phyloP scores from a whole-genome alignment of 2,113 vertebrate genomes.

The Cyphomyrus plagiostoma region DNA sequence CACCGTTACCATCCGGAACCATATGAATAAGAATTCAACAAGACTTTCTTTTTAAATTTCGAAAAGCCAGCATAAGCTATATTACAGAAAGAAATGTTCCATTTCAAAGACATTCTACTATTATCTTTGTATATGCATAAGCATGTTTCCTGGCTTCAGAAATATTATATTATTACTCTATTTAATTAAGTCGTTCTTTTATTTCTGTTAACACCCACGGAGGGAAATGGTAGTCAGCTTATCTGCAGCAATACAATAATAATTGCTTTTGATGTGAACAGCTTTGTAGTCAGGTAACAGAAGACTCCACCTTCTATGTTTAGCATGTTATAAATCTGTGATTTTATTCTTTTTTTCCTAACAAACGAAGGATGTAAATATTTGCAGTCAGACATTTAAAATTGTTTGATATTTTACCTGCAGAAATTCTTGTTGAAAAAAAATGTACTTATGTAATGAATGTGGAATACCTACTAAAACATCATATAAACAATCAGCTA shows the following conservation, averaged over 20 bases:
- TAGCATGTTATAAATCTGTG: background rate
- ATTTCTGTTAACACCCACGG: slow-evolving; percentile 15
- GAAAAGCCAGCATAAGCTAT: background rate
- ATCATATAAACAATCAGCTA: background rate
- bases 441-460: background rate
- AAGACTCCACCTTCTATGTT: background rate
- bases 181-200: slow-evolving; percentile 23
- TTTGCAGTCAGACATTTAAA: background rate
- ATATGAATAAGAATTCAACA: background rate
- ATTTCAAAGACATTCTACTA: background rate
- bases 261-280: slow-evolving; percentile 4
- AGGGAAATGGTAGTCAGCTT: slow-evolving; percentile 17
- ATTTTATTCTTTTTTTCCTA: background rate
- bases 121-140: slow-evolving; percentile 2
- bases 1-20: background rate
- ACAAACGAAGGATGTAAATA: background rate
- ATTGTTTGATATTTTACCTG: background rate
- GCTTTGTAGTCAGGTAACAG: slow-evolving; percentile 15
- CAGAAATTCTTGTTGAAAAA: background rate
- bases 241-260: background rate
- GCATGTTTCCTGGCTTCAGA: background rate
- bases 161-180: background rate
- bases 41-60: background rate
- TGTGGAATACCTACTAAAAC: background rate
- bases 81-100: background rate